Evolutionary conservation across 2,113 vertebrate genomes (phyloP), one percentile per base, ranked within the genome.

Genomic region (Hippolais icterina): DNA sequence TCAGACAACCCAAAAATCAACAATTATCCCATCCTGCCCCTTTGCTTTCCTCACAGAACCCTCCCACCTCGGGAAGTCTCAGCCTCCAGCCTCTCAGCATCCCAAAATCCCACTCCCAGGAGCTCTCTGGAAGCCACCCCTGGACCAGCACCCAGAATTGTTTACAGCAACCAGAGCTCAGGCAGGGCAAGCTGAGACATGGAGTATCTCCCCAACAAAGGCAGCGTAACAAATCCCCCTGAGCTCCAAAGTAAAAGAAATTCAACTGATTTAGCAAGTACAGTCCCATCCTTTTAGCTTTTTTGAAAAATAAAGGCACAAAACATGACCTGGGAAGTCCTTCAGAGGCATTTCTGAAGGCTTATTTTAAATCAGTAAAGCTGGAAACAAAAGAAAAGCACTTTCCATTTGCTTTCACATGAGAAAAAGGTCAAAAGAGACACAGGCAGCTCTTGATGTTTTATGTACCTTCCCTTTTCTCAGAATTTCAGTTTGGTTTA

Each of bases 381-480:
- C 85, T 69, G 72, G 47, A 60, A 89, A 87, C 69, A 74, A 89
- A 85, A 86, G 83, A 31, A 89, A 87, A 89, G 61, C 86, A 75
- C 88, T 70, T 77, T 49, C 42, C 39, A 16, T 77, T 75, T 70
- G 60, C 80, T 78, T 72, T 44, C 70, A 77, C 23, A 47, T 15
- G 12, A 70, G 29, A 33, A 39, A 76, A 72, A 93, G 64, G 83
- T 78, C 76, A 77, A 21, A 69, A 60, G 54, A 66, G 50, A 74
- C 56, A 56, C 15, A 49, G 44, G 15, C 11, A 50, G 47, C 27
- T 78, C 74, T 70, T 15, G 72, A 27, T 44, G 49, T 23, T 83
- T 80, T 28, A 39, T 8, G 49, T 37, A 29, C 33, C 33, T 83
- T 54, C 1, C 3, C 28, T 61, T 74, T 64, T 42, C 93, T 83